phyloP scores from a whole-genome alignment of 1,140 invertebrate genomes.

The Muscidifurax raptorellus region DNA sequence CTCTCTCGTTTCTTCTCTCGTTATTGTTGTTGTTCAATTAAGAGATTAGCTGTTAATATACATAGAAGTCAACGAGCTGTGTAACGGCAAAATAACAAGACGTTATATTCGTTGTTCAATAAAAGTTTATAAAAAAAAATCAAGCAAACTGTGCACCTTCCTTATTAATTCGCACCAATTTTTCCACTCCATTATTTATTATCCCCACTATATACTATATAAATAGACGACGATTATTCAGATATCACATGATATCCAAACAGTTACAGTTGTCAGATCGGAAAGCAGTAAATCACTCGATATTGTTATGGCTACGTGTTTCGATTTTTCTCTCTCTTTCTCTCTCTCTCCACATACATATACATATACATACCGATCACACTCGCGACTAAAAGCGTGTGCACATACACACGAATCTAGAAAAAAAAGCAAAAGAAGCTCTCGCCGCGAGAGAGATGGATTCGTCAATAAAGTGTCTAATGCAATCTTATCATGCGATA shows the following conservation, averaged over 20 bases:
- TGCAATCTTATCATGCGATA: slow-evolving; percentile 68
- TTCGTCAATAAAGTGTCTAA: slow-evolving; percentile 55
- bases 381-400: too few species aligned
- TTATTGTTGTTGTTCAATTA: neutral
- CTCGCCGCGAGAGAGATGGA: slow-evolving; percentile 41
- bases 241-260: too few species aligned
- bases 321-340: neutral
- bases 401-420: neutral
- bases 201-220: too few species aligned
- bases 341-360: too few species aligned
- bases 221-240: too few species aligned
- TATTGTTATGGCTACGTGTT: neutral
- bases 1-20: neutral
- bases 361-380: neutral
- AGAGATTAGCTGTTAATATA: neutral
- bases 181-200: too few species aligned
- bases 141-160: too few species aligned
- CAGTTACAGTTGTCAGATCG: too few species aligned
- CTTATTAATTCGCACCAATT: too few species aligned
- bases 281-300: neutral
- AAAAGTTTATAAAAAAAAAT: too few species aligned
- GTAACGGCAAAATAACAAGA: too few species aligned
- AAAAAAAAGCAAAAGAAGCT: neutral
- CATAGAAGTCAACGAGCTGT: neutral
- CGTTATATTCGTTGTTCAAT: neutral